Evolutionary conservation across 2,113 vertebrate species (phyloP).

Genomic region (Varanus salvator): DNA sequence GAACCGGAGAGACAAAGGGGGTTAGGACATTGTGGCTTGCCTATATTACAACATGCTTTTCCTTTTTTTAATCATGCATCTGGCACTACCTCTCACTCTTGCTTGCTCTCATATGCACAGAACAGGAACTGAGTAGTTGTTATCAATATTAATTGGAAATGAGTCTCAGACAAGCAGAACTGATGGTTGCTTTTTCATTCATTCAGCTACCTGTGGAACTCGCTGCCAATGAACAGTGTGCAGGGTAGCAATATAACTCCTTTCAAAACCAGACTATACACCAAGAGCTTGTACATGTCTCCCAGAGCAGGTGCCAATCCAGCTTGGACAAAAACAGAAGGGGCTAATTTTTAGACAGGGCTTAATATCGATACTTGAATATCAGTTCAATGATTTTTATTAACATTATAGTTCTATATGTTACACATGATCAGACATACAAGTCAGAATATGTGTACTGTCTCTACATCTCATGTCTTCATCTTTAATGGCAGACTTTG

Average conservation of each 20-base stretch:
- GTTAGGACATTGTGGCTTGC: background rate
- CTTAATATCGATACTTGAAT: background rate
- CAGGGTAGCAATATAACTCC: background rate
- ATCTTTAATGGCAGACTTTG: slow-evolving; percentile 7
- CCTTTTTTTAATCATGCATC: background rate
- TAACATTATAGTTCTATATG: background rate
- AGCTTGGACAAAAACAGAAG: background rate
- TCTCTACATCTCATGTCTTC: background rate
- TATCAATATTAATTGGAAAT: background rate
- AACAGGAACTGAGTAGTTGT: background rate
- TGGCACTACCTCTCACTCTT: background rate
- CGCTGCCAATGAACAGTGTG: background rate
- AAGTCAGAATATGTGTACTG: background rate
- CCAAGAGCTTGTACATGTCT: background rate
- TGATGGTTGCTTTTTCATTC: background rate
- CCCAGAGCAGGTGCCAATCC: background rate
- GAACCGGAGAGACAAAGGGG: slow-evolving; percentile 16
- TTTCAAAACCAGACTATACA: background rate
- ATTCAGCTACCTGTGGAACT: background rate
- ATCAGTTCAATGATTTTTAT: background rate
- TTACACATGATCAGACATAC: background rate
- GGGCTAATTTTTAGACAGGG: background rate
- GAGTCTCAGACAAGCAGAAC: background rate
- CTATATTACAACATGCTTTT: slow-evolving; percentile 22
- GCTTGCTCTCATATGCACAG: background rate